Conservation (phyloP, 2,113 vertebrate genomes). For the Psilopogon haemacephalus region DNA sequence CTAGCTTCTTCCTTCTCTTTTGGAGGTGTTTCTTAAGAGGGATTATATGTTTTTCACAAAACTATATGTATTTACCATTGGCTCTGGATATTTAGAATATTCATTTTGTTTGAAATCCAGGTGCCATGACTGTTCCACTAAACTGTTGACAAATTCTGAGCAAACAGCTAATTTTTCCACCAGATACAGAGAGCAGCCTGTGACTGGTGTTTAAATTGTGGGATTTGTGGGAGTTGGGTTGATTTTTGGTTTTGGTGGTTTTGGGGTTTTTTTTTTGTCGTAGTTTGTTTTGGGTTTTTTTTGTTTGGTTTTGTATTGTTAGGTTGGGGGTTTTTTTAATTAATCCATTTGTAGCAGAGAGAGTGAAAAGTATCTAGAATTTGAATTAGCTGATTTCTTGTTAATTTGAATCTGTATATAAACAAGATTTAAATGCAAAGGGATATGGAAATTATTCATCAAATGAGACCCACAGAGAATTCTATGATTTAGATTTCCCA, state of each 20-base stretch:
- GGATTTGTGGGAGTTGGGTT: too few relatives aligned
- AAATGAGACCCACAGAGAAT: background rate
- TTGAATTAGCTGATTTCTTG: conserved; percentile 8
- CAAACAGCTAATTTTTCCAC: background rate
- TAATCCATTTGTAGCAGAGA: background rate
- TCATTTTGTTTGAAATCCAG: background rate
- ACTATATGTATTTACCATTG: background rate
- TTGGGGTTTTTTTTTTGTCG: too few relatives aligned
- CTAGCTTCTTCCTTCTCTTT: background rate
- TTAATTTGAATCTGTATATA: background rate
- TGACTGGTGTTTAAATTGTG: background rate
- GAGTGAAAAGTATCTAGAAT: conserved; percentile 16
- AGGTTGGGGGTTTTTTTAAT: background rate
- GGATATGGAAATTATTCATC: background rate
- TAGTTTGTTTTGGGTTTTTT: too few relatives aligned
- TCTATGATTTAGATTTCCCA: background rate
- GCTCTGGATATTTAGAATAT: background rate
- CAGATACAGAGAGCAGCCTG: background rate
- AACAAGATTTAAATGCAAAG: background rate
- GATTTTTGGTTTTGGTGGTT: too few relatives aligned
- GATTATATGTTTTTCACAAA: background rate
- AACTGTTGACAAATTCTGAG: background rate
- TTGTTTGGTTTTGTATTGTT: too few relatives aligned
- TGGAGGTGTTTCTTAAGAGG: background rate
- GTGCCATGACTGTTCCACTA: background rate